These are phyloP conservation scores for Brachionus sp. DNA, from an alignment of 1,140 invertebrate genomes.

Conservation along the genomic window DNA sequence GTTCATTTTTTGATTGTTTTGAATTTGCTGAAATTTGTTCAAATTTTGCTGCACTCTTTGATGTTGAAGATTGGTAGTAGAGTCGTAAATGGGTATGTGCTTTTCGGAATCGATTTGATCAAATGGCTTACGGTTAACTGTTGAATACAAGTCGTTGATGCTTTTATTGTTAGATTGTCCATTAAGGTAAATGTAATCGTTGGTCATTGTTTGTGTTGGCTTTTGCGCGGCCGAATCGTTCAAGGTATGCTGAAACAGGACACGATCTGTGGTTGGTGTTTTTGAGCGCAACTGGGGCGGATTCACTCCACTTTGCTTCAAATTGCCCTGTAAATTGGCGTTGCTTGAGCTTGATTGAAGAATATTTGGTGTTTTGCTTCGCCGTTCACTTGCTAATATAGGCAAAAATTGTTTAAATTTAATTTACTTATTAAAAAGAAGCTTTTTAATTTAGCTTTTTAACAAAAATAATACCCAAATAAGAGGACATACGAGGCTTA, in stretches of 20 bases:
- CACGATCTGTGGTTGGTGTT: slow-evolving; percentile 40
- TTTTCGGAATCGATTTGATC: neutral
- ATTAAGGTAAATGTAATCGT: slow-evolving; percentile 38
- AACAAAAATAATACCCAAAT: neutral
- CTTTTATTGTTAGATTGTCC: slow-evolving; percentile 10
- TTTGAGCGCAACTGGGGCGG: slow-evolving; percentile 17
- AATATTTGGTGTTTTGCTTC: slow-evolving; percentile 43
- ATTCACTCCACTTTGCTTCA: neutral
- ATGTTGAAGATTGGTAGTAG: slow-evolving; percentile 37
- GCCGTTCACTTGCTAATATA: neutral
- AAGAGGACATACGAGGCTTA: neutral
- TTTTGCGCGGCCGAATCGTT: neutral
- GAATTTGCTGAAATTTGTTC: slow-evolving; percentile 14
- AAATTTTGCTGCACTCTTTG: slow-evolving; percentile 29
- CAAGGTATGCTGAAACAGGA: slow-evolving; percentile 22
- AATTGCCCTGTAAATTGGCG: neutral
- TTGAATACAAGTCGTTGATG: slow-evolving; percentile 8
- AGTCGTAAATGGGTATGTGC: slow-evolving; percentile 41
- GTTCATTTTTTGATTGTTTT: neutral
- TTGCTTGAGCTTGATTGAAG: slow-evolving; percentile 25
- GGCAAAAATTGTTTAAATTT: neutral
- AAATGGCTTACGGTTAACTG: neutral
- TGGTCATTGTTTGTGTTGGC: neutral
- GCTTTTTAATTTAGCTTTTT: neutral
- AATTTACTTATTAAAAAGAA: neutral